These are phyloP conservation scores for Sphaeramia orbicularis DNA, from an alignment of 2,797 vertebrate genomes.

Conservation along the genomic window DNA sequence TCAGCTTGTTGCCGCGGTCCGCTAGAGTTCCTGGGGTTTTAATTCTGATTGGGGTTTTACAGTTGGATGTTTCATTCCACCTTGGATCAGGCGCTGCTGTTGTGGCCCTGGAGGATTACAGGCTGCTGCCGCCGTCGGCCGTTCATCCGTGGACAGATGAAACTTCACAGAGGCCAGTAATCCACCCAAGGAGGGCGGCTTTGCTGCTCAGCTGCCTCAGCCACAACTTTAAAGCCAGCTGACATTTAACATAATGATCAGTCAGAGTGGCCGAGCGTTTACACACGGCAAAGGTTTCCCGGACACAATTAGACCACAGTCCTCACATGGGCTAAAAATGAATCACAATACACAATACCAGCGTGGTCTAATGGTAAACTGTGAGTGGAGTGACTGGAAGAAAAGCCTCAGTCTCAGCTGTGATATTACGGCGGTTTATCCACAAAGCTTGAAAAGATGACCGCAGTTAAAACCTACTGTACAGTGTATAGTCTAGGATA, in stretches of 20 bases:
- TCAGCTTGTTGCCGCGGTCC: slow-evolving; percentile 65
- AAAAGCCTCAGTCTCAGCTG: slow-evolving; percentile 79
- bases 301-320: slow-evolving; percentile 80
- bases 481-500: slow-evolving; percentile 70
- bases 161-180: slow-evolving; percentile 80
- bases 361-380: slow-evolving; percentile 77
- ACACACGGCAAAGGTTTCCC: slow-evolving; percentile 80
- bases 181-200: slow-evolving; percentile 72
- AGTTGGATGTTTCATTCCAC: slow-evolving; percentile 69
- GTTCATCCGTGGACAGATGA: slow-evolving; percentile 72
- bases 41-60: slow-evolving; percentile 74
- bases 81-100: slow-evolving; percentile 70
- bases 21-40: slow-evolving; percentile 69
- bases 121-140: slow-evolving; percentile 64
- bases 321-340: slow-evolving; percentile 75
- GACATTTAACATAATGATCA: slow-evolving; percentile 84
- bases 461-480: slow-evolving; percentile 72
- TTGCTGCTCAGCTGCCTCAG: slow-evolving; percentile 73
- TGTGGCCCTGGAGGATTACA: slow-evolving; percentile 69
- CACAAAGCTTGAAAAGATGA: slow-evolving; percentile 70
- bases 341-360: slow-evolving; percentile 78
- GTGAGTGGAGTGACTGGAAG: slow-evolving; percentile 81
- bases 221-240: slow-evolving; percentile 78
- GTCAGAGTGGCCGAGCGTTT: slow-evolving; percentile 77
- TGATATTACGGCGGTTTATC: slow-evolving; percentile 76